phyloP scores from a whole-genome alignment of 2,888 invertebrate genomes.

The Ariolimax columbianus region DNA sequence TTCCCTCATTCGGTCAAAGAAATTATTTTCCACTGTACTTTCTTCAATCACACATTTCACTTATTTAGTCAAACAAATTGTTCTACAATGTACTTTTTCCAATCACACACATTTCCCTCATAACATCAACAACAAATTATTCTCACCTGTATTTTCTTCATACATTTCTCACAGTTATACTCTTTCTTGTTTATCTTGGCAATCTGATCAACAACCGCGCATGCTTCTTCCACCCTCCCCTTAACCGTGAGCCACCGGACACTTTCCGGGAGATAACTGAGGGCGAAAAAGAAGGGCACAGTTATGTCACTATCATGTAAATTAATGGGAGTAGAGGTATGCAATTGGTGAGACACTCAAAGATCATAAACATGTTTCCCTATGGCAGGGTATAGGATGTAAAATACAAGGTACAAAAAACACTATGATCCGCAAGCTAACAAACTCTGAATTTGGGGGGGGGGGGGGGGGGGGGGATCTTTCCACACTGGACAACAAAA shows the following conservation, averaged over 20 bases:
- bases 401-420: no score
- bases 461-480: no score
- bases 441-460: no score
- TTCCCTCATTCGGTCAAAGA: not conserved
- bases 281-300: not conserved
- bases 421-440: no score
- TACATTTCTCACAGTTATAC: constrained; percentile 11
- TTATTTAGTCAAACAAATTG: not conserved
- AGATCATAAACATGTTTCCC: no score
- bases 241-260: constrained; percentile 39
- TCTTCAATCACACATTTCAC: not conserved
- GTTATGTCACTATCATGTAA: no score
- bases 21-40: not conserved
- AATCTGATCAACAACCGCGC: constrained; percentile 25
- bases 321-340: no score
- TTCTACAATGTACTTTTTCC: not conserved
- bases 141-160: constrained; percentile 34
- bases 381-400: no score
- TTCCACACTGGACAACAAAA: no score
- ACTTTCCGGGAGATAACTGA: constrained; percentile 42
- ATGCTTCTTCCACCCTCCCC: constrained; percentile 36
- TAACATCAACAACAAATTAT: not conserved
- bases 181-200: constrained; percentile 18
- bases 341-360: no score
- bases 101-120: not conserved